Percentiles rank a stretch among this genome's conserved stretches.
Conservation (phyloP, 2,113 vertebrate genomes). For the Chaetorhynchus papuensis region DNA sequence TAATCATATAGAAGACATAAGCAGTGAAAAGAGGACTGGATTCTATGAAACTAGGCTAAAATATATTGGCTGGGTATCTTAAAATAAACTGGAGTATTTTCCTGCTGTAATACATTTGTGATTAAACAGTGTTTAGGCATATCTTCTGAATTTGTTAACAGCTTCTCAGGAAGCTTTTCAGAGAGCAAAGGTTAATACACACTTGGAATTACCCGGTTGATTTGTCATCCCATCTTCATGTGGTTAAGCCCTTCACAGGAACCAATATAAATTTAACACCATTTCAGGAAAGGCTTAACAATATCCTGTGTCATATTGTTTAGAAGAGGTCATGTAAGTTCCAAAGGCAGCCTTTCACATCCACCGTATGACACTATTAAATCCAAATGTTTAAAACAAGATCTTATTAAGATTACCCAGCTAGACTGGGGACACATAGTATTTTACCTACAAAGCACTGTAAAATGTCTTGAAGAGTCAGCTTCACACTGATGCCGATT, state of each 20-base stretch:
- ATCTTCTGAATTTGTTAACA: not conserved
- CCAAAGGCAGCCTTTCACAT: not conserved
- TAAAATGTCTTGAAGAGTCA: not conserved
- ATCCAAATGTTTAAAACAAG: slow-evolving; percentile 9
- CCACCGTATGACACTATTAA: not conserved
- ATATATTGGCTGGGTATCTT: not conserved
- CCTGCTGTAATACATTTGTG: not conserved
- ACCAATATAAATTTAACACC: not conserved
- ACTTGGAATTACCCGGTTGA: not conserved
- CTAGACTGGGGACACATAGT: not conserved
- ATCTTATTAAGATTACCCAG: slow-evolving; percentile 29
- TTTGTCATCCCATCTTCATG: not conserved
- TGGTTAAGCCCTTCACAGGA: not conserved
- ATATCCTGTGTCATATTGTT: not conserved
- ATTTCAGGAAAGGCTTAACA: not conserved
- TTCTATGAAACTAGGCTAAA: not conserved
- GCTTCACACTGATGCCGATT: not conserved
- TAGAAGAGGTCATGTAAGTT: not conserved
- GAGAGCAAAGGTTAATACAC: not conserved
- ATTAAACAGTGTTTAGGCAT: not conserved
- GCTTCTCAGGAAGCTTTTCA: not conserved
- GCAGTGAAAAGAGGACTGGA: not conserved
- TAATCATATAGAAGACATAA: not conserved
- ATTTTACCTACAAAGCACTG: not conserved
- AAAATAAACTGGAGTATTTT: not conserved